phyloP scores from a whole-genome alignment of 2,113 vertebrate genomes.

The Ophiodon elongatus region DNA sequence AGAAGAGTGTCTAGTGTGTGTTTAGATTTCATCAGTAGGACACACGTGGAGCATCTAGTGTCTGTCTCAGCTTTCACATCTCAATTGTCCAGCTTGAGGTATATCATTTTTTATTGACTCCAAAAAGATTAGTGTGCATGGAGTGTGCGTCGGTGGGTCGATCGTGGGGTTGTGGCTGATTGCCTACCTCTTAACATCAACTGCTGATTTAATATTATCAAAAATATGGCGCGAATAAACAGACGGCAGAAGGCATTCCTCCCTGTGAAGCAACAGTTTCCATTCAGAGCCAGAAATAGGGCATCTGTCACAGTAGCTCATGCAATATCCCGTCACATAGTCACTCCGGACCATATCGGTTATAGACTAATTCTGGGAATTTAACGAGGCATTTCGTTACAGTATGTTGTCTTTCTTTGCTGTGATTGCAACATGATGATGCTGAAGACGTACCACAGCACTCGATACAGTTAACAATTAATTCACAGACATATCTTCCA shows the following conservation, averaged over 20 bases:
- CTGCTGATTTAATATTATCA: slow-evolving; percentile 49
- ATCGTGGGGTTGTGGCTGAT: slow-evolving; percentile 35
- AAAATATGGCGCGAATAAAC: slow-evolving; percentile 39
- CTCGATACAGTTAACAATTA: not conserved
- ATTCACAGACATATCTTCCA: not conserved
- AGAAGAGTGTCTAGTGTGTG: slow-evolving; percentile 31
- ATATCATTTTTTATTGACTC: slow-evolving; percentile 16
- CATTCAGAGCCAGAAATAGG: slow-evolving; percentile 46
- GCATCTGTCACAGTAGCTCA: slow-evolving; percentile 55
- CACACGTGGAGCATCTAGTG: slow-evolving; percentile 34
- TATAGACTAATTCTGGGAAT: slow-evolving; percentile 31
- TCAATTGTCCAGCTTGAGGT: slow-evolving; percentile 23
- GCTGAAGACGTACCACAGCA: not conserved
- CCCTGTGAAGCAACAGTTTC: slow-evolving; percentile 42
- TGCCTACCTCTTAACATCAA: slow-evolving; percentile 44
- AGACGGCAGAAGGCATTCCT: slow-evolving; percentile 48
- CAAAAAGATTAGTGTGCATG: slow-evolving; percentile 9
- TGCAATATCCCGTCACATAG: slow-evolving; percentile 41
- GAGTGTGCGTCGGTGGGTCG: slow-evolving; percentile 4
- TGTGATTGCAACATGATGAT: not conserved
- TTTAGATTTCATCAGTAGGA: slow-evolving; percentile 39
- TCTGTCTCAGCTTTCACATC: slow-evolving; percentile 46
- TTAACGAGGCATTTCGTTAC: slow-evolving; percentile 50
- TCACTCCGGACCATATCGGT: slow-evolving; percentile 34
- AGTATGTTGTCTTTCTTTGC: slow-evolving; percentile 28